Evolutionary conservation across 2,797 vertebrate genomes (phyloP).

Genomic region (Arctocebus calabarensis): DNA sequence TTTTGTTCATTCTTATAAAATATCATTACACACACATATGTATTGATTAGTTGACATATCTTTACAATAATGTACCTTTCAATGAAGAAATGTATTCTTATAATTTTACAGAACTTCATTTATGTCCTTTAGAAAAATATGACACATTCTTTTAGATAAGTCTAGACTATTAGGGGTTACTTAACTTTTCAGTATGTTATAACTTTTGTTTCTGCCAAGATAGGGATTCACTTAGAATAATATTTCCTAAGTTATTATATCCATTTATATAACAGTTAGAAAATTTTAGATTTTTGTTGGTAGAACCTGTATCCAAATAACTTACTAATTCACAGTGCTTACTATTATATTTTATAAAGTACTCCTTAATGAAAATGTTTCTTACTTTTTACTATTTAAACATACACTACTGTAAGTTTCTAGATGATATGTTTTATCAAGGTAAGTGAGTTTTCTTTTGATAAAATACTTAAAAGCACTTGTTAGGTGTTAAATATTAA

Average conservation of each 20-base stretch:
- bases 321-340: neutral
- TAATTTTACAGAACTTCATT: neutral
- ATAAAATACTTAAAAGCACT: neutral
- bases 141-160: neutral
- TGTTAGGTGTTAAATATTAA: neutral
- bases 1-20: neutral
- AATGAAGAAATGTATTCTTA: neutral
- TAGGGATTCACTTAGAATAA: neutral
- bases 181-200: neutral
- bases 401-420: neutral
- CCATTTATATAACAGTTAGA: neutral
- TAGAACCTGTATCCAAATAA: neutral
- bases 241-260: neutral
- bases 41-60: neutral
- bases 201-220: neutral
- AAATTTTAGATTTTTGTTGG: neutral
- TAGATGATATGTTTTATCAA: neutral
- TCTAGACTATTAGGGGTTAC: neutral
- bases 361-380: neutral
- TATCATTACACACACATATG: neutral
- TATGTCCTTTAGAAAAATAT: neutral
- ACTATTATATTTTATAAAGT: neutral
- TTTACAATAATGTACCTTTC: neutral
- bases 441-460: neutral
- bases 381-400: neutral